These are phyloP conservation scores for Passer domesticus DNA, from an alignment of 2,113 vertebrate genomes.

Conservation along the genomic window DNA sequence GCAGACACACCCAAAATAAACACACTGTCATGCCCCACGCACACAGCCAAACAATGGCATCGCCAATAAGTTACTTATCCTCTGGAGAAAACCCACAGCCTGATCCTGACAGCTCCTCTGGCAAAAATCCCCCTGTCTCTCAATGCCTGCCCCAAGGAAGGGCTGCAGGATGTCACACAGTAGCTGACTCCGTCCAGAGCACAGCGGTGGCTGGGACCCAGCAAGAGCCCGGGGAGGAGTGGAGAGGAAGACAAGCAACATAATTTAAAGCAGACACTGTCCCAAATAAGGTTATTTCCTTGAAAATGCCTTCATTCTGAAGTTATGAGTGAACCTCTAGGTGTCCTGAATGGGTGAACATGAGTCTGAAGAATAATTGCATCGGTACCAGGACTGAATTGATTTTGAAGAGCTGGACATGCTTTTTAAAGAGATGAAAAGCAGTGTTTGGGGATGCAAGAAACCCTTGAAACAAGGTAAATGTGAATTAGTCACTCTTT, in stretches of 20 bases:
- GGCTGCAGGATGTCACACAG: neutral
- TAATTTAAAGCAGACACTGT: slow-evolving; percentile 60
- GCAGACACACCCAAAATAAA: slow-evolving; percentile 8
- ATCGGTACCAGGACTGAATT: neutral
- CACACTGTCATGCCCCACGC: neutral
- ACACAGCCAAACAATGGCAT: neutral
- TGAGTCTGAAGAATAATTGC: neutral
- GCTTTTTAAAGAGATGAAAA: slow-evolving; percentile 25
- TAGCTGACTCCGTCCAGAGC: neutral
- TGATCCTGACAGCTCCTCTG: neutral
- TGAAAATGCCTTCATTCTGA: slow-evolving; percentile 20
- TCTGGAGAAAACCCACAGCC: neutral
- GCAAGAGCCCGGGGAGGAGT: neutral
- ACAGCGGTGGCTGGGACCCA: slow-evolving; percentile 63
- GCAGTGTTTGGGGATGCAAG: neutral
- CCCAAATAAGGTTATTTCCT: slow-evolving; percentile 51
- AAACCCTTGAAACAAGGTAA: slow-evolving; percentile 45
- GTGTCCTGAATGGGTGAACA: neutral
- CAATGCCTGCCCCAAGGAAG: neutral
- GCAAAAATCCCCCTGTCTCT: neutral
- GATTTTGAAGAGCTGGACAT: slow-evolving; percentile 17
- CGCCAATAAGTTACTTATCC: neutral
- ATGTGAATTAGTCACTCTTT: neutral
- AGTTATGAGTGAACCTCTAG: neutral
- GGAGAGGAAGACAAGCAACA: slow-evolving; percentile 15